Evolutionary conservation across 2,113 vertebrate genomes (phyloP), one percentile per base, ranked within the genome.

Genomic region (Limnothrissa miodon): DNA sequence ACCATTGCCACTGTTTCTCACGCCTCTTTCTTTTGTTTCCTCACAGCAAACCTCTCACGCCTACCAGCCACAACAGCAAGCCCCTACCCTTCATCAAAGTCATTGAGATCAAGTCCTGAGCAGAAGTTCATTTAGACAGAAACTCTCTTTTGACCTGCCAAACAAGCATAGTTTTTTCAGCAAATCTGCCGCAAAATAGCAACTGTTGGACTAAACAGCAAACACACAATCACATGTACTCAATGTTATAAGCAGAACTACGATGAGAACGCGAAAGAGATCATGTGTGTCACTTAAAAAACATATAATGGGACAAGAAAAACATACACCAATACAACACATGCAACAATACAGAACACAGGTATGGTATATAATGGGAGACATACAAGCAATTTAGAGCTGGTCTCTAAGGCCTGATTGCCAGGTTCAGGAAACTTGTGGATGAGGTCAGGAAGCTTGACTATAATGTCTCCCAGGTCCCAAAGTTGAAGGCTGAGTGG

Each of bases 71-170:
- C 0, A 87, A 90, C 87, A 93, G 90, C 66, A 97, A 96, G 89
- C 90, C 94, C 0, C 91, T 96, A 84, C 96, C 97, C 11, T 95
- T 96, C 89, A 98, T 97, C 83, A 95, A 96, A 88, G 95, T 98
- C 84, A 95, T 97, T 39, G 96, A 98, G 89, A 97, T 92, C 87
- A 94, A 90, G 88, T 93, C 94, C 17, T 94, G 86, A 94, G 82
- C 0, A 70, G 45, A 78, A 11, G 10, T n/a, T 29, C n/a, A 5
- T 2, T 29, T 11, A 29, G n/a, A 62, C 56, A 29, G 25, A 62
- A 29, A n/a, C 8, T 1, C 59, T 62, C 59, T 62, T 62, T 8
- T 62, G 59, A 62, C n/a, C 59, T 62, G n/a, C 59, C 59, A 29
- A 29, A 11, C 25, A 62, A 25, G 25, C 56, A 10, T 29, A 62